A percentile compares a stretch with the other conserved stretches of the same genome.
Conservation (phyloP, 2,113 vertebrate species). For the Pangasianodon gigas region DNA sequence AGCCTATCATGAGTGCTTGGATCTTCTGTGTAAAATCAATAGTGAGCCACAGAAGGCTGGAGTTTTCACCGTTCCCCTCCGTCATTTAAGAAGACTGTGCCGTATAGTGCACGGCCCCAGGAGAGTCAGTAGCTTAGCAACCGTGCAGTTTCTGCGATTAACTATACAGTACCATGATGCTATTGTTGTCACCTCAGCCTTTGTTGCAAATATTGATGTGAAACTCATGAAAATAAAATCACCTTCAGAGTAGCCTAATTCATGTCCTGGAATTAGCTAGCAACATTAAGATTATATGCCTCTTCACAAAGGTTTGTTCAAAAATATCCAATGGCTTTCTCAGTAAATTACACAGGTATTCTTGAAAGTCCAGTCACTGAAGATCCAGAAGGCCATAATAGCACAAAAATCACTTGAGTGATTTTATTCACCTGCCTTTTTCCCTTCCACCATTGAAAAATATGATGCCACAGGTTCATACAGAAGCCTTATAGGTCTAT, state of each 20-base stretch:
- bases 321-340: background rate
- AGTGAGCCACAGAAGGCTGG: slow-evolving; percentile 98
- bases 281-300: slow-evolving; percentile 3
- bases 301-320: background rate
- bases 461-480: slow-evolving; percentile 15
- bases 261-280: slow-evolving; percentile 54
- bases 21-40: slow-evolving; percentile 99
- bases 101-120: slow-evolving; percentile 83
- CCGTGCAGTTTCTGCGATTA: slow-evolving; percentile 88
- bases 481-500: slow-evolving; percentile 7
- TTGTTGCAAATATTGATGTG: slow-evolving; percentile 85
- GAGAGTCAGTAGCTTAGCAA: slow-evolving; percentile 88
- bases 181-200: slow-evolving; percentile 83
- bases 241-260: slow-evolving; percentile 86
- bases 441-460: slow-evolving; percentile 14
- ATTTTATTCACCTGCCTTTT: slow-evolving; percentile 23
- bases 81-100: slow-evolving; percentile 96
- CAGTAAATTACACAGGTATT: background rate
- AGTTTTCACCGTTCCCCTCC: slow-evolving; percentile 99
- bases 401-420: slow-evolving; percentile 19
- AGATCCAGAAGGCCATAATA: background rate
- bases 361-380: slow-evolving; percentile 5
- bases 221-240: slow-evolving; percentile 82
- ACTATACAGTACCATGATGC: slow-evolving; percentile 87
- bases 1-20: slow-evolving; percentile 98